phyloP scores from a whole-genome alignment of 2,113 vertebrate genomes.

The Aythya baeri region DNA sequence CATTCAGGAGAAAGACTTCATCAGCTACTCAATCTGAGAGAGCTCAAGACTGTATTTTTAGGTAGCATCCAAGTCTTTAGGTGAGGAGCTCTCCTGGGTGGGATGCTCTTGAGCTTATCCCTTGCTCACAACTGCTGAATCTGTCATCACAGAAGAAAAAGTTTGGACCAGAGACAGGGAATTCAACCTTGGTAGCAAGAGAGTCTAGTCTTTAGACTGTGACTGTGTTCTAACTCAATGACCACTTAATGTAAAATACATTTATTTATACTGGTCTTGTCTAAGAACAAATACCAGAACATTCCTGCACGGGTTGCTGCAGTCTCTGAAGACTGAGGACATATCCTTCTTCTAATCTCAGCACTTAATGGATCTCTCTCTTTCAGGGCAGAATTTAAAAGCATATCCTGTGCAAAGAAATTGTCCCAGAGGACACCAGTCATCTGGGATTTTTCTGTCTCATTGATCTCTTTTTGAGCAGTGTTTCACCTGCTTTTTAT shows the following conservation, averaged over 20 bases:
- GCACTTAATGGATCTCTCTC: neutral
- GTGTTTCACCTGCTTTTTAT: neutral
- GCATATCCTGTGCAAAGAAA: neutral
- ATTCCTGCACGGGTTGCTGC: neutral
- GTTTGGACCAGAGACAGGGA: neutral
- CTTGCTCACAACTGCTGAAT: neutral
- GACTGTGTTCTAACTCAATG: neutral
- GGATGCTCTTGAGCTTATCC: neutral
- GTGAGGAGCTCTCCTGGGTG: too few species aligned
- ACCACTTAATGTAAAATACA: neutral
- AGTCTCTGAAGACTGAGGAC: neutral
- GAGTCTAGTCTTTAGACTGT: neutral
- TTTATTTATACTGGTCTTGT: neutral
- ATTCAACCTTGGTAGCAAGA: neutral
- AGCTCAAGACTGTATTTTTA: neutral
- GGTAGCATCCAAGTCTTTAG: too few species aligned
- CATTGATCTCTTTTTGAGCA: neutral
- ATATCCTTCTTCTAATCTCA: neutral
- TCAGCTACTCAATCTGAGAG: neutral
- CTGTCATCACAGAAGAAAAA: neutral
- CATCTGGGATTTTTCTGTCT: neutral
- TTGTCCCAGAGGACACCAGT: fast-evolving
- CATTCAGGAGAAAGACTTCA: neutral
- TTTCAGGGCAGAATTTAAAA: neutral
- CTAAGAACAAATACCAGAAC: neutral